Evolutionary conservation across 1,140 invertebrate species (phyloP).

Genomic region (Pachypeltis micranthus): DNA sequence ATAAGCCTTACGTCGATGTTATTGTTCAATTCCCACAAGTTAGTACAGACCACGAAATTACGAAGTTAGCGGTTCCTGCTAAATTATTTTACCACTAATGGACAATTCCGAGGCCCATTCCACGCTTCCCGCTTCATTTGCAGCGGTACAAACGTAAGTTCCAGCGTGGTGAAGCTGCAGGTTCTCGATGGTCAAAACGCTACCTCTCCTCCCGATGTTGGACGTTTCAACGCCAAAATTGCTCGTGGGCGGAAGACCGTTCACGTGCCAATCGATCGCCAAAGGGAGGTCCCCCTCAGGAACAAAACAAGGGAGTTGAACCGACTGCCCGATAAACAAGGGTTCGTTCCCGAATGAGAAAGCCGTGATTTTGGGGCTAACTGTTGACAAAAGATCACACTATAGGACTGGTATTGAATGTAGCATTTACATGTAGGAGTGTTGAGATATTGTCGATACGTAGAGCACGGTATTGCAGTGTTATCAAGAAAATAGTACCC

Average conservation of each 20-base stretch:
- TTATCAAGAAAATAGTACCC: too few species aligned
- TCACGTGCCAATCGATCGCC: conserved; percentile 48
- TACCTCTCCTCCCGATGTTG: conserved; percentile 47
- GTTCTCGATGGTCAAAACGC: conserved; percentile 53
- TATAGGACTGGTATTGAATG: too few species aligned
- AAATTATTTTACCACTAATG: neutral
- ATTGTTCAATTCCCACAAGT: too few species aligned
- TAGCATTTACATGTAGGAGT: too few species aligned
- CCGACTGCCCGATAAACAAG: conserved; percentile 28
- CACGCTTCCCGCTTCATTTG: conserved; percentile 63
- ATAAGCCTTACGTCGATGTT: too few species aligned
- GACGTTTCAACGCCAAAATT: conserved; percentile 31
- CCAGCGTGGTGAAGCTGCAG: conserved; percentile 56
- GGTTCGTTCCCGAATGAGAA: conserved; percentile 49
- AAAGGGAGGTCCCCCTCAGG: conserved; percentile 56
- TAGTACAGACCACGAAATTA: too few species aligned
- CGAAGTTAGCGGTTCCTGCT: too few species aligned
- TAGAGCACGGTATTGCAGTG: too few species aligned
- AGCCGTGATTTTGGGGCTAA: conserved; percentile 48
- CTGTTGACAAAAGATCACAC: conserved; percentile 32
- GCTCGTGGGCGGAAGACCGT: conserved; percentile 21
- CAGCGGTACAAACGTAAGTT: conserved; percentile 50
- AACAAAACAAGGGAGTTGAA: conserved; percentile 52
- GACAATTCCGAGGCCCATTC: conserved; percentile 5
- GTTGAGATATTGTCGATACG: too few species aligned